phyloP scores from a whole-genome alignment of 2,888 invertebrate genomes.

The Acrocyrtus sp. region DNA sequence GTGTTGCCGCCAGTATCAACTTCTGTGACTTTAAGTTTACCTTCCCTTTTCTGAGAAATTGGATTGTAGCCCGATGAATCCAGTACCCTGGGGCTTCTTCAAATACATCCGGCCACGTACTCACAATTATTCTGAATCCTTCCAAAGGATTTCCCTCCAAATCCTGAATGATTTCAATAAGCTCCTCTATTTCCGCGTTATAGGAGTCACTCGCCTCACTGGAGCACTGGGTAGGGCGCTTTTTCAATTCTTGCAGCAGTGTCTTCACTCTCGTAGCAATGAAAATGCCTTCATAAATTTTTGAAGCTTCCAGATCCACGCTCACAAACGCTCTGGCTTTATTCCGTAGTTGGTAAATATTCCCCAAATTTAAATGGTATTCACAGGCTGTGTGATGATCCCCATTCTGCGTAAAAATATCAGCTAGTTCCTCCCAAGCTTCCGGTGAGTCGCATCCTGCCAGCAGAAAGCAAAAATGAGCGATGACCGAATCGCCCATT shows the following conservation, averaged over 20 bases:
- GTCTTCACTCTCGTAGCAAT: slow-evolving; percentile 42
- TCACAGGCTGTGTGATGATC: slow-evolving; percentile 49
- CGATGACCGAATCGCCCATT: slow-evolving; percentile 43
- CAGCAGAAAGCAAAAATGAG: slow-evolving; percentile 53
- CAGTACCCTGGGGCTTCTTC: slow-evolving; percentile 33
- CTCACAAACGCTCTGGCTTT: slow-evolving; percentile 27
- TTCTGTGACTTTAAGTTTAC: slow-evolving; percentile 43
- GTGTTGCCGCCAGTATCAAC: slow-evolving; percentile 45
- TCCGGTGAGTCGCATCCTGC: slow-evolving; percentile 21
- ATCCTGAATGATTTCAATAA: slow-evolving; percentile 51
- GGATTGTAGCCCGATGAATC: slow-evolving; percentile 42
- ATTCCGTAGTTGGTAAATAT: slow-evolving; percentile 27
- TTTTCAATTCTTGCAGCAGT: slow-evolving; percentile 23
- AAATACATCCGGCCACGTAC: slow-evolving; percentile 52
- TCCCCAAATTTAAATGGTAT: slow-evolving; percentile 44
- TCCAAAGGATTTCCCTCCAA: slow-evolving; percentile 44
- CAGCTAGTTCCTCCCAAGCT: slow-evolving; percentile 45
- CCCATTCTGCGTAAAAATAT: slow-evolving; percentile 36
- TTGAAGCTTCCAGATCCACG: slow-evolving; percentile 34
- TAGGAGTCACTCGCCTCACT: slow-evolving; percentile 6
- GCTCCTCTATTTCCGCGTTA: slow-evolving; percentile 44
- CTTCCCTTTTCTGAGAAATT: slow-evolving; percentile 24
- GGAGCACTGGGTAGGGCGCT: slow-evolving; percentile 21
- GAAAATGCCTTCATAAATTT: slow-evolving; percentile 44
- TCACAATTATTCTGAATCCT: slow-evolving; percentile 48